Evolutionary conservation across 64 coral and sea anemone genomes (phyloP), one percentile per base, ranked within the genome.

Genomic region (Actinia equina): DNA sequence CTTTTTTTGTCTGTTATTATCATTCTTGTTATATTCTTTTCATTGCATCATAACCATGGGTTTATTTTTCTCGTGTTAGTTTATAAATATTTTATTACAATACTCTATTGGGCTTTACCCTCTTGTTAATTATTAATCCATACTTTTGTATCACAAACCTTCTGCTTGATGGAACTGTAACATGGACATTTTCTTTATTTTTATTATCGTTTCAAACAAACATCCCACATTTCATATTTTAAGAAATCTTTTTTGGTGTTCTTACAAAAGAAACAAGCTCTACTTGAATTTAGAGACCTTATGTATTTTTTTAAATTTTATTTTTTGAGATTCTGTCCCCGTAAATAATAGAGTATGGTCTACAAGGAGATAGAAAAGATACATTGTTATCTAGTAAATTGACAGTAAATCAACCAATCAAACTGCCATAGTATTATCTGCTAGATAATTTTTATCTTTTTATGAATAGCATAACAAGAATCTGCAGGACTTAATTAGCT

Each of bases 401-500:
- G 52, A 17, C 83, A 54, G 44, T 0, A 25, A 46, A 79, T 10
- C 25, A 51, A 42, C 90, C 85, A 92, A 92, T 92, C 69, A 87
- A 18, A 56, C 46, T 19, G 30, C 56, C 56, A 65, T 30, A 0
- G 20, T 57, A 45, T n/a, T 26, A 82, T 69, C 70, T 30, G 25
- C 37, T 82, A 82, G 84, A 52, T 87, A 87, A n/a, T 87, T 67
- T 87, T 83, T 23, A 87, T 92, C 77, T 64, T 49, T 43, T 69
- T 87, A 87, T 85, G 64, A 57, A 82, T 65, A 81, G 44, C 70
- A 78, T 87, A 87, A 83, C 90, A 92, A 85, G 83, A 63, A 74
- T 69, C 86, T 87, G 20, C 86, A 49, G 11, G 45, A 5, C 45
- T 64, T 92, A 87, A 92, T 92, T 87, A 78, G 65, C 84, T 87